A percentile compares a stretch with the other conserved stretches of the same genome.
Conservation (phyloP, 2,797 vertebrate genomes). For the Melanotaenia pygmaea region DNA sequence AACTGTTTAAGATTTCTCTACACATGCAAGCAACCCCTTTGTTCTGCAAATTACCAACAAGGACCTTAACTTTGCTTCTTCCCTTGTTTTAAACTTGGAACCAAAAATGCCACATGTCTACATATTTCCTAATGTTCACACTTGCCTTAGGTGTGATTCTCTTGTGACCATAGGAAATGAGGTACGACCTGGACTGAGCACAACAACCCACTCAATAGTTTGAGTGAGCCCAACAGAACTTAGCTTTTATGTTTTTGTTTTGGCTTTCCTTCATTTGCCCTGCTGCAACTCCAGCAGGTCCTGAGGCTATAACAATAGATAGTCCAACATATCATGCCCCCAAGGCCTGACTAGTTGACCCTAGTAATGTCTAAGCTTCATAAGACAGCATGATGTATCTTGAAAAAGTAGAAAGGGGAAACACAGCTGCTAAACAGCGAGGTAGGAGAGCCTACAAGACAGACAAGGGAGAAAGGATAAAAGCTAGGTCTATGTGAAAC, state of each 20-base stretch:
- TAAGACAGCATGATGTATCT: slow-evolving; percentile 1
- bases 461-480: slow-evolving; percentile 40
- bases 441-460: slow-evolving; percentile 22
- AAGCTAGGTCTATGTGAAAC: slow-evolving; percentile 59
- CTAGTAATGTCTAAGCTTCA: slow-evolving; percentile 12
- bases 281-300: slow-evolving; percentile 18
- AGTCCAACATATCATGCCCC: slow-evolving; percentile 22
- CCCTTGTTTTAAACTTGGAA: background rate
- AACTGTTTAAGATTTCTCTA: background rate
- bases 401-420: background rate
- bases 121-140: slow-evolving; percentile 13
- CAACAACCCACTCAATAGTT: slow-evolving; percentile 21
- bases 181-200: slow-evolving; percentile 29
- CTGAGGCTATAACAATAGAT: slow-evolving; percentile 31
- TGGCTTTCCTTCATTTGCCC: slow-evolving; percentile 24
- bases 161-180: slow-evolving; percentile 53
- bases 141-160: slow-evolving; percentile 8
- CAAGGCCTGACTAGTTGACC: slow-evolving; percentile 32
- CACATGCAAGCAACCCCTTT: background rate
- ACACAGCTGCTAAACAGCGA: slow-evolving; percentile 28
- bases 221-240: slow-evolving; percentile 16
- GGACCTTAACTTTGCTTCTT: background rate
- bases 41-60: background rate
- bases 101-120: background rate
- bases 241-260: slow-evolving; percentile 18